Evolutionary conservation across 2,797 vertebrate genomes (phyloP), one percentile per base, ranked within the genome.

Genomic region (Aplochiton taeniatus): DNA sequence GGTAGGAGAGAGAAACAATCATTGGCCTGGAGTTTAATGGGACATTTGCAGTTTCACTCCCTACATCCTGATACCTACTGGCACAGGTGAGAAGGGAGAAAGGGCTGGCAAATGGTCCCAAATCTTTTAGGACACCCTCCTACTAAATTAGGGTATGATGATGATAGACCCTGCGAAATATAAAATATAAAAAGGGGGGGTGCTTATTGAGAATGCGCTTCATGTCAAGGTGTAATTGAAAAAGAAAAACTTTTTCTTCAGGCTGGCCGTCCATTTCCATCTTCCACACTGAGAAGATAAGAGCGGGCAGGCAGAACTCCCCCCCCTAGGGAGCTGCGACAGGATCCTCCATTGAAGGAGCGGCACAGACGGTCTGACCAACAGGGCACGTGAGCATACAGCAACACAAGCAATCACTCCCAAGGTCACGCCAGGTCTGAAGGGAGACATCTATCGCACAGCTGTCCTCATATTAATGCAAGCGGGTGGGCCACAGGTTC

Each of bases 1-100:
- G 66, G 19, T 70, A 69, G 66, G 81, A 81, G 81, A 77, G 77
- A 85, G 1, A 54, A 54, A 54, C 11, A 7, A 54, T 54, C 18
- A 54, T 54, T 54, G 19, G 52, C 77, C 47, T 56, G 12, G 66
- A 58, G 75, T 80, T 81, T 85, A 86, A 85, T 77, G 60, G 63
- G 67, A 76, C 44, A 83, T 79, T 75, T 78, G 61, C 63, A 13
- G 63, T 76, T 83, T 74, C 63, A 52, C 72, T 76, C 70, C 43
- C 8, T 65, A 70, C 63, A 68, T 68, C 72, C 58, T 58, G 61
- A 41, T n/a, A 59, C 72, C 57, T 58, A 53, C 45, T 47, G n/a
- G 65, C 45, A 70, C 69, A 64, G 31, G 11, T 48, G 60, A 51
- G 51, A 18, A 1, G 45, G 56, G n/a, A 7, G 18, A 17, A 18